Conservation (phyloP, 1,140 invertebrate species). For the Caerostris extrusa region DNA sequence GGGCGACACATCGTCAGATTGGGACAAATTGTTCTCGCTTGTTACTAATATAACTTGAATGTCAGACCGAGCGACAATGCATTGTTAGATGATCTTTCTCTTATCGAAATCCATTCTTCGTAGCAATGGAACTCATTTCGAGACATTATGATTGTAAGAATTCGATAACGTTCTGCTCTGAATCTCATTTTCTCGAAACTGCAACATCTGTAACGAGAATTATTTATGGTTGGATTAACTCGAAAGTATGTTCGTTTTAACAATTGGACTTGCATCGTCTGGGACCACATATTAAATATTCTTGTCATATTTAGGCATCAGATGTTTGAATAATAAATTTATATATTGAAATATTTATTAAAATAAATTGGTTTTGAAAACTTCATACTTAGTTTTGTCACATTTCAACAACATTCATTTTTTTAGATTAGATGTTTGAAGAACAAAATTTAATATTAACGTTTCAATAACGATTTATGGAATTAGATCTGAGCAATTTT, state of each 20-base stretch:
- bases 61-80: background rate
- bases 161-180: background rate
- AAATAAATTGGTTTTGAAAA: too few species aligned
- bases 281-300: too few species aligned
- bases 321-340: too few species aligned
- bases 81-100: background rate
- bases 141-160: constrained; percentile 8
- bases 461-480: too few species aligned
- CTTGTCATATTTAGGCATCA: too few species aligned
- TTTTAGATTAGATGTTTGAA: too few species aligned
- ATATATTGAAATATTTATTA: too few species aligned
- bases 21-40: background rate
- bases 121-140: background rate
- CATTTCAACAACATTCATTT: too few species aligned
- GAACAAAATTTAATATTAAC: too few species aligned
- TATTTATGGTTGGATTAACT: background rate
- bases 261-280: too few species aligned
- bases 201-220: constrained; percentile 6
- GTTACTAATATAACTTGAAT: background rate
- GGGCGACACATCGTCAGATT: constrained; percentile 10
- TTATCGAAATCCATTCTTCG: background rate
- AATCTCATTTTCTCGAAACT: background rate
- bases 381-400: too few species aligned
- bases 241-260: background rate
- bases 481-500: too few species aligned